Base-by-base conservation (phyloP, 2,797 vertebrate genomes). In the Coccyzus lansbergi region DNA sequence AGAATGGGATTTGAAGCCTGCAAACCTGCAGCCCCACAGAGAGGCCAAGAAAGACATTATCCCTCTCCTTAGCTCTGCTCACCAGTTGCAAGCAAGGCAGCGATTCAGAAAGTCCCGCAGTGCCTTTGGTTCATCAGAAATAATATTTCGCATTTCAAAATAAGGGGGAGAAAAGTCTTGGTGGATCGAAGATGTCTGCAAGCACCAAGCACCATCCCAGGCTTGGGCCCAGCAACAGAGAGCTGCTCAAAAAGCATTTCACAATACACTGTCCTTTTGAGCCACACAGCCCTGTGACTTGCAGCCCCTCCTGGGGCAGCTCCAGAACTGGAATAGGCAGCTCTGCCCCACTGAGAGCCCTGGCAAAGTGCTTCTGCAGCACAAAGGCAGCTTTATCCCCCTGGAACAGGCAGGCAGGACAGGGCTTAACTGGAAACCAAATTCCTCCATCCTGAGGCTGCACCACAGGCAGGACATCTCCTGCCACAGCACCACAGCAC, bases 241-340 rank as follows among this genome's bases (percentile, higher is more conserved):
- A 29, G 70, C 49, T 76, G 40, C 64, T 24, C 56, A 29, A 9
- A 44, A 36, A n/a, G 8, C 67, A 5, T 58, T n/a, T 18, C 46
- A 4, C 33, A 24, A 8, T 3, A 1, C 2, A 3, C 29, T 10
- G 34, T 26, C 34, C 56, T 52, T 40, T 29, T 1, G 4, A 33
- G 48, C 55, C 72, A 36, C 63, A 21, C 22, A 0, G 34, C 29
- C 25, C 42, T 1, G 2, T 15, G 46, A n/a, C 71, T 55, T 8
- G 22, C 53, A 38, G 48, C n/a, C 48, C 55, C 33, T 22, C n/a
- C 21, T 21, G 25, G 22, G 42, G 48, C 48, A 71, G 38, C 56
- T 67, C 56, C 20, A 38, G 36, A 5, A 34, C 65, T 25, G 56
- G 79, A 36, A 60, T 31, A 10, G n/a, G 49, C 49, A 72, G 40